A percentile compares a stretch with the other conserved stretches of the same genome.
Conservation (phyloP, 2,113 vertebrate genomes). For the Myotis brandtii region DNA sequence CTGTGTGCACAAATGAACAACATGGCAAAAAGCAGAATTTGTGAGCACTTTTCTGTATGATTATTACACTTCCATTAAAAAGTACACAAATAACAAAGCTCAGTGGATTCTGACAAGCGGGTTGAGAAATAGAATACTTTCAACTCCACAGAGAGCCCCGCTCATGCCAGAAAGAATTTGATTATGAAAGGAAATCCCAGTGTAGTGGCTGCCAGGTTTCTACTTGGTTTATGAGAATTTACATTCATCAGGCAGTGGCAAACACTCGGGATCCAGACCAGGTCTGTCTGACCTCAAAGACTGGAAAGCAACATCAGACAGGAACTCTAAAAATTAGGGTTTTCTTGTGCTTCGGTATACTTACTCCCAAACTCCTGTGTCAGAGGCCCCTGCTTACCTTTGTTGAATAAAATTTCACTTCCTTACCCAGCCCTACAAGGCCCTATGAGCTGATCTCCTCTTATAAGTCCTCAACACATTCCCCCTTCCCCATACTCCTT, state of each 20-base stretch:
- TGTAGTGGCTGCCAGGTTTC: neutral
- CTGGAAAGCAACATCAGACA: neutral
- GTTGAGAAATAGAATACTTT: neutral
- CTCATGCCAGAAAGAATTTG: neutral
- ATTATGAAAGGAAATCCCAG: neutral
- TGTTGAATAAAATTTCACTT: neutral
- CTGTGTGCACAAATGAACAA: accelerated
- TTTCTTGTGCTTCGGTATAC: neutral
- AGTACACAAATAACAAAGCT: neutral
- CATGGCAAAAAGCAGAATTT: neutral
- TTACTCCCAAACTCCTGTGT: neutral
- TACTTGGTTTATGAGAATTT: neutral
- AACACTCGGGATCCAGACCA: neutral
- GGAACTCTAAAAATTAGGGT: neutral
- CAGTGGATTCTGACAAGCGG: neutral
- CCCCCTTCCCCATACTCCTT: neutral
- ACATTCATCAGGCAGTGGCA: neutral
- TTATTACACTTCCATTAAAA: too few relatives aligned
- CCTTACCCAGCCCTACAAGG: neutral
- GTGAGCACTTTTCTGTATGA: neutral
- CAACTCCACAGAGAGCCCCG: neutral
- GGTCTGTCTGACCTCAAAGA: neutral
- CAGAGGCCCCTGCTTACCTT: neutral
- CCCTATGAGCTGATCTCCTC: neutral
- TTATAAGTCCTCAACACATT: too few relatives aligned